Evolutionary conservation across 2,888 invertebrate genomes (phyloP), one percentile per base, ranked within the genome.

Genomic region (Agrotis clavis): DNA sequence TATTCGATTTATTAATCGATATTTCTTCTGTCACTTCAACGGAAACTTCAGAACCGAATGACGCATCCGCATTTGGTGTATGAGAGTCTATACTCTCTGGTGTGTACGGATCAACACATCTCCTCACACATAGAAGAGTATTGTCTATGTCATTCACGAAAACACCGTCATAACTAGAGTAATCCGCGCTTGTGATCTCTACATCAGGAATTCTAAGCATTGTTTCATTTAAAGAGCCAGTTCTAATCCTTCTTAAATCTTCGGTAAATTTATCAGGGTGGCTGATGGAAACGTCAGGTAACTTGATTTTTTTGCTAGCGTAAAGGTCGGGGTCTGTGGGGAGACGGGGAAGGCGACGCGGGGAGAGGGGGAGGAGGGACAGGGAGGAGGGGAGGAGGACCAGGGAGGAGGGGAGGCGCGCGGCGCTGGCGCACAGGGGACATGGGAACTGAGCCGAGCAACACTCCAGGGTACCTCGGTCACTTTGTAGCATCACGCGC

Each of bases 51-150:
- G 93, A 93, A 0, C 89, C 91, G 0, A 90, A 94, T 0, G 88
- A 89, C 0, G 86, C 84, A 53, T 96, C 97, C 0, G 97, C 96
- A 76, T 96, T 96, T 0, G 98, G 98, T 59, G 98, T 97, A 86
- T 97, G 98, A 30, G 98, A 98, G 87, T 98, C 98, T 80, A 97
- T 96, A 91, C 98, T 98, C 88, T 98, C 98, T n/a, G 98, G 98
- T 0, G 98, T 98, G 86, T 98, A 98, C 0, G 98, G 98, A 85
- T 98, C 98, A 87, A 97, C 93, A 87, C 94, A 95, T 5, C 83
- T 92, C 2, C 88, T 81, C 0, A 93, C 94, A 13, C 91, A 91
- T 0, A 97, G 88, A 41, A 96, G 88, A 1, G 96, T 95, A 6
- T 93, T 94, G 82, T 97, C 97, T 16, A 97, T 92, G 68, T 96